phyloP scores from a whole-genome alignment of 2,797 vertebrate genomes.

The Fringilla coelebs region DNA sequence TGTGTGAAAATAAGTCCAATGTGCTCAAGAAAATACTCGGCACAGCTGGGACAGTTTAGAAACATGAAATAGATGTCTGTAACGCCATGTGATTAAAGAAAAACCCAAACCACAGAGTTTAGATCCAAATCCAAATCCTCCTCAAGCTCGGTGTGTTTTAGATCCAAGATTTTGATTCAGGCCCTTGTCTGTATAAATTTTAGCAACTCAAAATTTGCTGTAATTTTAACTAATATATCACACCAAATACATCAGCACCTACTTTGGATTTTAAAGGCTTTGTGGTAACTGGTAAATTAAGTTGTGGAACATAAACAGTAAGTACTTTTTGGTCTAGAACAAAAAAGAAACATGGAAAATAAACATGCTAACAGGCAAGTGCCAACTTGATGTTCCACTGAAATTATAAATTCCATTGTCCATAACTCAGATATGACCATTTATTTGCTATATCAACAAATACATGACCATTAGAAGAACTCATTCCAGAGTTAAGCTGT shows the following conservation, averaged over 20 bases:
- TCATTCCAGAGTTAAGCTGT: background rate
- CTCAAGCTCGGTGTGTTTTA: background rate
- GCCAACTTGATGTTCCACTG: background rate
- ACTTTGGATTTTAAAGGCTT: background rate
- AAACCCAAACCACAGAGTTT: slow-evolving; percentile 35
- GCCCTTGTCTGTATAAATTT: background rate
- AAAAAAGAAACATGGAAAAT: slow-evolving; percentile 3
- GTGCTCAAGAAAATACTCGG: slow-evolving; percentile 16
- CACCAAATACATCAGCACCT: background rate
- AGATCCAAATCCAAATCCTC: slow-evolving; percentile 42
- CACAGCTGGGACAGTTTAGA: slow-evolving; percentile 60
- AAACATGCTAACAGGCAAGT: background rate
- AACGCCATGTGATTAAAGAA: slow-evolving; percentile 60
- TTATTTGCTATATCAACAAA: background rate
- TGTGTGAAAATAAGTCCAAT: background rate
- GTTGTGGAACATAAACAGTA: background rate
- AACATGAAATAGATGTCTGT: slow-evolving; percentile 47
- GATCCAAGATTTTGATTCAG: slow-evolving; percentile 20
- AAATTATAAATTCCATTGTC: background rate
- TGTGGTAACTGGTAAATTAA: background rate
- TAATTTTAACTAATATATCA: slow-evolving; percentile 18
- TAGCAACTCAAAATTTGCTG: background rate
- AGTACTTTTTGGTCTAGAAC: background rate
- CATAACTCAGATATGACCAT: background rate
- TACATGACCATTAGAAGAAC: background rate